These are phyloP conservation scores for Cepaea nemoralis DNA, from an alignment of 1,140 invertebrate genomes.

Conservation along the genomic window DNA sequence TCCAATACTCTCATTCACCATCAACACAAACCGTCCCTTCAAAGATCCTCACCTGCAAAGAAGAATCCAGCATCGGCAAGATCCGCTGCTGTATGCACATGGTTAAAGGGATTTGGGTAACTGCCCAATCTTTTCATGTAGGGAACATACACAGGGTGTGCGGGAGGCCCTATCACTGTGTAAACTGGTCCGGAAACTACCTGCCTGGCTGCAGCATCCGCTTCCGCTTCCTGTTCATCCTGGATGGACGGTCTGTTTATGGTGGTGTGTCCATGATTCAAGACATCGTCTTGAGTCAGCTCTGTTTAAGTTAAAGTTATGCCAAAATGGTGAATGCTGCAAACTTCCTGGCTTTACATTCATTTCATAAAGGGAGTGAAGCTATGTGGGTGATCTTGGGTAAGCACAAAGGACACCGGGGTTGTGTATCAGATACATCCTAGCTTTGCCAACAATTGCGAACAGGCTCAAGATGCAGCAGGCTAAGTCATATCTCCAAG, in stretches of 20 bases:
- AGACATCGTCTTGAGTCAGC: not conserved
- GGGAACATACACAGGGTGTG: not conserved
- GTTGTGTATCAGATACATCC: no score
- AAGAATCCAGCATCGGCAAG: slow-evolving; percentile 13
- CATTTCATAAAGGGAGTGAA: no score
- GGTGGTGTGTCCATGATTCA: not conserved
- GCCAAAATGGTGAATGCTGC: not conserved
- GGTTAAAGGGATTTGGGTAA: not conserved
- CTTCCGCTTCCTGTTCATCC: not conserved
- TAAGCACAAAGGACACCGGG: no score
- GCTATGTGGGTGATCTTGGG: no score
- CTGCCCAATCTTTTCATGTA: not conserved
- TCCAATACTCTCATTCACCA: no score
- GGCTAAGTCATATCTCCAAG: no score
- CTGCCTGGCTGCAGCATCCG: not conserved
- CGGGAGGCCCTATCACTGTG: not conserved
- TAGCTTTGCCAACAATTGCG: no score
- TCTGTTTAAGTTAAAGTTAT: not conserved
- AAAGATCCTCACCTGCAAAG: slow-evolving; percentile 15
- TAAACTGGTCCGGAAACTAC: not conserved
- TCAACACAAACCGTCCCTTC: no score
- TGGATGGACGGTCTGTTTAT: not conserved
- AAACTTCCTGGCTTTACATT: not conserved
- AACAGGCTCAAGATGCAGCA: no score
- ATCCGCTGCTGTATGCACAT: not conserved